phyloP scores from a whole-genome alignment of 2,113 vertebrate species.

The Platycercus adscitus region DNA sequence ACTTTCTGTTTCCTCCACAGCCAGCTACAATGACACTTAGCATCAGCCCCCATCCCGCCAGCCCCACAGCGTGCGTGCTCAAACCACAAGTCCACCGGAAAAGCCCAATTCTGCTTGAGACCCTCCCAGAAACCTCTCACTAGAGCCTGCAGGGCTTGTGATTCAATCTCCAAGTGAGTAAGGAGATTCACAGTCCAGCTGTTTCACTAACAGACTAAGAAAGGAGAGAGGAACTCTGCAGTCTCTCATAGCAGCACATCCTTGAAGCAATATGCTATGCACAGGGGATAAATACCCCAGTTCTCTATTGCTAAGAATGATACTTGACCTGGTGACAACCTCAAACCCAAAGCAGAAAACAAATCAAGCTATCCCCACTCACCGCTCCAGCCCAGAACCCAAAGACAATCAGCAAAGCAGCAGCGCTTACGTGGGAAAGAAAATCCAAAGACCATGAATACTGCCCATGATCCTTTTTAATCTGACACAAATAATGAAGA shows the following conservation, averaged over 20 bases:
- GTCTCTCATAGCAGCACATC: neutral
- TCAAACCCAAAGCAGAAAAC: neutral
- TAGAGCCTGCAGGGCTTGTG: neutral
- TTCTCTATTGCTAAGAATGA: neutral
- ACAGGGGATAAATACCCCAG: neutral
- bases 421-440: neutral
- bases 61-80: rapidly evolving
- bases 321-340: neutral
- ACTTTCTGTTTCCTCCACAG: neutral
- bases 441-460: neutral
- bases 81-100: neutral
- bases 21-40: neutral
- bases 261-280: neutral
- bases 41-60: neutral
- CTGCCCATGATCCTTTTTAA: neutral
- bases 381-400: neutral
- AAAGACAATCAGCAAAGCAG: neutral
- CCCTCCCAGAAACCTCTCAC: neutral
- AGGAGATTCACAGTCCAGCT: neutral
- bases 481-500: neutral
- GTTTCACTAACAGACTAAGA: neutral
- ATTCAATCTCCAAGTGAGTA: neutral
- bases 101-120: neutral
- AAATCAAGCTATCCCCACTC: neutral
- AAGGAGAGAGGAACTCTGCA: neutral